Evolutionary conservation across 1,140 invertebrate genomes (phyloP).

Genomic region (Lucilia sericata): DNA sequence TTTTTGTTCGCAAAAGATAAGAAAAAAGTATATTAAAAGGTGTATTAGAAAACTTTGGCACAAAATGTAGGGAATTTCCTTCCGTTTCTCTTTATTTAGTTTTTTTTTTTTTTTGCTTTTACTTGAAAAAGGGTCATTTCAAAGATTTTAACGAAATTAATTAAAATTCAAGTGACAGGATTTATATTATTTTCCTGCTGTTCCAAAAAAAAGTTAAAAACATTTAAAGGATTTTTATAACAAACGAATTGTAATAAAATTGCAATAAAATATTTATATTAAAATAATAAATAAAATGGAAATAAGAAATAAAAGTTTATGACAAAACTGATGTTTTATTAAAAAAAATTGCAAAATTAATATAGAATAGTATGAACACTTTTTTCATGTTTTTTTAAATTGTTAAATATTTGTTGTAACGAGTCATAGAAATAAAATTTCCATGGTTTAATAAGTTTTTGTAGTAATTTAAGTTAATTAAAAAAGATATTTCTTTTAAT

Average conservation of each 20-base stretch:
- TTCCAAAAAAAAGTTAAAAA: neutral
- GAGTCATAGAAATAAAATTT: no score
- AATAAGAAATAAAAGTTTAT: neutral
- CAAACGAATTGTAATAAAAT: neutral
- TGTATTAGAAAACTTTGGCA: conserved; percentile 4
- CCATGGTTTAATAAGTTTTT: no score
- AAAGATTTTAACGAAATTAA: conserved; percentile 40
- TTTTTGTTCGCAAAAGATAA: neutral
- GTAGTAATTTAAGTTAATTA: no score
- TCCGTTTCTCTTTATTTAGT: neutral
- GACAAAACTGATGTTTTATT: neutral
- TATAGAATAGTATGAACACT: no score
- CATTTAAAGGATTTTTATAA: neutral
- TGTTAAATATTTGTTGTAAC: no score
- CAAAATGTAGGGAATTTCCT: neutral
- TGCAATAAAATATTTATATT: neutral
- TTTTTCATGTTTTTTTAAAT: no score
- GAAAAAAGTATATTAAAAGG: conserved; percentile 10
- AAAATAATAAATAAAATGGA: neutral
- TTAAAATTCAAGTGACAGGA: conserved; percentile 32
- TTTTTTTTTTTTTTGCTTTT: neutral
- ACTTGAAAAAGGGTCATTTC: conserved; percentile 25
- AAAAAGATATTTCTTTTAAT: no score
- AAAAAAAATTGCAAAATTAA: neutral
- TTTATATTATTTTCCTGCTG: neutral